Evolutionary conservation across 2,888 invertebrate genomes (phyloP).

Genomic region (Holacanthella duospinosa): DNA sequence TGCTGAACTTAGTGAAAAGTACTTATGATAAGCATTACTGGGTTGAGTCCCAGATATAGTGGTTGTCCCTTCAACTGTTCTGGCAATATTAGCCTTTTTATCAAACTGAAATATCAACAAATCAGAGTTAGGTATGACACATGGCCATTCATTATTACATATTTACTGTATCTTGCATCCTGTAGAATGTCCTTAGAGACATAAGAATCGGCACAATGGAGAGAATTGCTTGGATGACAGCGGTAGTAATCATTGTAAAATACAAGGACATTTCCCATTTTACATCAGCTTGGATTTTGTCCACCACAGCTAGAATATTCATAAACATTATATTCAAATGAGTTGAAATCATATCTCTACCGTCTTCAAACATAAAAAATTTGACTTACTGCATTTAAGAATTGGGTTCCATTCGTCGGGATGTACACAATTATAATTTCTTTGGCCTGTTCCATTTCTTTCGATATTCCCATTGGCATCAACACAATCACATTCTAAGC

Average conservation of each 20-base stretch:
- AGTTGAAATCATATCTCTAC: not conserved
- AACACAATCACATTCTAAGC: not conserved
- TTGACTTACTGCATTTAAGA: not conserved
- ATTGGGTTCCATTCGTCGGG: not conserved
- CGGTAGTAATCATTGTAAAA: not conserved
- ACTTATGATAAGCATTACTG: not conserved
- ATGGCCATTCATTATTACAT: no score
- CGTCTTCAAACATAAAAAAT: no score
- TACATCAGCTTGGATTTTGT: not conserved
- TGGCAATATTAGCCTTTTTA: not conserved
- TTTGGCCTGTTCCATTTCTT: not conserved
- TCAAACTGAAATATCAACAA: not conserved
- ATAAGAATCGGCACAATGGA: not conserved
- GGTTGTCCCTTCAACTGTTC: no score
- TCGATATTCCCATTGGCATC: not conserved
- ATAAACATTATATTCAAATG: no score
- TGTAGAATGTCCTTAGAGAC: not conserved
- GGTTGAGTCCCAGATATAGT: no score
- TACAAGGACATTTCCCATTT: not conserved
- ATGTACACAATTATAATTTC: not conserved
- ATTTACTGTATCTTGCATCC: not conserved
- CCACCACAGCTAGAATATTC: not conserved
- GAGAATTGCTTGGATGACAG: not conserved
- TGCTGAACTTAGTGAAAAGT: not conserved
- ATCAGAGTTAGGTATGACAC: no score